A percentile compares a stretch with the other conserved stretches of the same genome.
phyloP scores from a whole-genome alignment of 2,888 invertebrate genomes.

The Polydrusus tereticollis region DNA sequence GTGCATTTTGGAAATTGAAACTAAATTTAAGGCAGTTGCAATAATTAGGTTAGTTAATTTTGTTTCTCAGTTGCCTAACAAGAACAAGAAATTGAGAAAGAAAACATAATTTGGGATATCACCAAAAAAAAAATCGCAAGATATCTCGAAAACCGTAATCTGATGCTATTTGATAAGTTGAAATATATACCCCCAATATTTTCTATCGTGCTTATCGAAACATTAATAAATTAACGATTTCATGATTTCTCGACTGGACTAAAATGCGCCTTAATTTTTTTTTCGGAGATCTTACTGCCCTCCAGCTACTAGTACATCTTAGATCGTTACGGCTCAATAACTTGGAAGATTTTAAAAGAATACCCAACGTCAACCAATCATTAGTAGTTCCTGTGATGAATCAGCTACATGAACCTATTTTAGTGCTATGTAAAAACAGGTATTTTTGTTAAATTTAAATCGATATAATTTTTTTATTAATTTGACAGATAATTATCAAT shows the following conservation, averaged over 20 bases:
- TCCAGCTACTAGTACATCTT: constrained; percentile 31
- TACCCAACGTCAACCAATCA: constrained; percentile 4
- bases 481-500: too few relatives aligned
- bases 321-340: constrained; percentile 29
- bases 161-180: too few relatives aligned
- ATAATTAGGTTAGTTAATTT: too few relatives aligned
- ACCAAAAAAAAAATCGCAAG: too few relatives aligned
- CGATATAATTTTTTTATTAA: too few relatives aligned
- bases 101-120: too few relatives aligned
- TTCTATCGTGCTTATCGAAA: background rate
- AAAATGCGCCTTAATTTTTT: background rate
- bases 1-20: too few relatives aligned
- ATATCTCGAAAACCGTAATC: too few relatives aligned
- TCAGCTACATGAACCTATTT: constrained; percentile 3
- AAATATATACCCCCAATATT: background rate
- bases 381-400: background rate
- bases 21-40: too few relatives aligned
- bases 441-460: background rate
- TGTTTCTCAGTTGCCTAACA: too few relatives aligned
- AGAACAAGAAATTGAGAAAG: too few relatives aligned
- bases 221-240: background rate
- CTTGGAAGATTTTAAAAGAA: constrained; percentile 3
- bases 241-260: background rate
- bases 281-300: constrained; percentile 9
- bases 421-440: background rate